phyloP scores from a whole-genome alignment of 2,888 invertebrate genomes.

The Carpatolechia fugitivella region DNA sequence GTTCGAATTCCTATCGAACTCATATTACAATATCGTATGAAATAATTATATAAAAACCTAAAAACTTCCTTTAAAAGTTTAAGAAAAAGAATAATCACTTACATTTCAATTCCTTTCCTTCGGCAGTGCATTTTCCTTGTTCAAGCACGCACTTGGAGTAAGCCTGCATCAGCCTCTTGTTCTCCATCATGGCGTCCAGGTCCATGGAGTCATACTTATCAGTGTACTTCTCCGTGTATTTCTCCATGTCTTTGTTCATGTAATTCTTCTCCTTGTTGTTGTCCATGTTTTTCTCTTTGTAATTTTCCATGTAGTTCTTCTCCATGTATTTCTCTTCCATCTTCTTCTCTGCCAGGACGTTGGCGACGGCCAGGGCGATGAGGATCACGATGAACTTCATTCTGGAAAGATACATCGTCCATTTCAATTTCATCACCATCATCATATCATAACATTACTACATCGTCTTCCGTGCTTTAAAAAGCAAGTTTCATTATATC shows the following conservation, averaged over 20 bases:
- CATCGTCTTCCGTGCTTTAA: too few relatives aligned
- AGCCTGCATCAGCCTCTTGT: slow-evolving; percentile 82
- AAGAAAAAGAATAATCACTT: too few relatives aligned
- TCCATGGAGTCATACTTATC: slow-evolving; percentile 85
- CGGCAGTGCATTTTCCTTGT: slow-evolving; percentile 82
- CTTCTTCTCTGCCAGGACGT: not conserved
- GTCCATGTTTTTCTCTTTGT: not conserved
- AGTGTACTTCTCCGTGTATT: slow-evolving; percentile 61
- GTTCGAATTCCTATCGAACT: too few relatives aligned
- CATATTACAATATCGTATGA: too few relatives aligned
- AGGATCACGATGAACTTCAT: not conserved
- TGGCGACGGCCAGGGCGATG: not conserved
- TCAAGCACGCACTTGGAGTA: slow-evolving; percentile 85
- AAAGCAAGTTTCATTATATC: too few relatives aligned
- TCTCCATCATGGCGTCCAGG: slow-evolving; percentile 83
- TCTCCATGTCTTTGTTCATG: not conserved
- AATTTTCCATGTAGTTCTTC: not conserved
- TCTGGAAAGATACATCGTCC: not conserved
- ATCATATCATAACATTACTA: too few relatives aligned
- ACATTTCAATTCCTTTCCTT: slow-evolving; percentile 86
- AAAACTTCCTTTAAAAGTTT: too few relatives aligned
- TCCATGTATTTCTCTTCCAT: not conserved
- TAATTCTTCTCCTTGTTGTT: slow-evolving; percentile 25
- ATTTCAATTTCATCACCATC: too few relatives aligned
- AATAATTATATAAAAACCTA: too few relatives aligned